A percentile compares a stretch with the other conserved stretches of the same genome.
Conservation (phyloP, 1,140 invertebrate genomes). For the Sipha flava region DNA sequence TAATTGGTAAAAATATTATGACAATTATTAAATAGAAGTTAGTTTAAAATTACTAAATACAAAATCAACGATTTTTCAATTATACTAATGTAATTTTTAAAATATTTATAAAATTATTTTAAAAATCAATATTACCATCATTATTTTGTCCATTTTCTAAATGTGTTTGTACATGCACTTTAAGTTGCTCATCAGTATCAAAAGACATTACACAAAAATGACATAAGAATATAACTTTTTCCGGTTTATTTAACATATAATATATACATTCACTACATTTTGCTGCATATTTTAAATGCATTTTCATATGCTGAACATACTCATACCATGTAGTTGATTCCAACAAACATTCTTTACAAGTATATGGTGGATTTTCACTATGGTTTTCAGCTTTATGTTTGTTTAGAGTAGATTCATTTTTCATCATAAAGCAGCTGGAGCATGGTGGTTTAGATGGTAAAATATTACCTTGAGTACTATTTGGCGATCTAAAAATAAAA, state of each 20-base stretch:
- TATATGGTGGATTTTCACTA: not conserved
- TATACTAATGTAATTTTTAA: not conserved
- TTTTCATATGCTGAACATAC: conserved; percentile 25
- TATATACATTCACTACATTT: conserved; percentile 27
- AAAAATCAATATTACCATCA: not conserved
- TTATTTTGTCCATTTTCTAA: conserved; percentile 20
- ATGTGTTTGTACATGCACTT: conserved; percentile 1
- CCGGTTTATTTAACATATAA: not conserved
- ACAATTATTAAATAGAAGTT: too few relatives aligned
- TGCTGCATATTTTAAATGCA: conserved; percentile 15
- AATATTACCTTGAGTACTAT: not conserved
- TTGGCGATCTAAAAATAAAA: not conserved
- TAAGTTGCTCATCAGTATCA: not conserved
- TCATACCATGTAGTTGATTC: not conserved
- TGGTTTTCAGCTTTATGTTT: conserved; percentile 11
- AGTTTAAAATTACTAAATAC: too few relatives aligned
- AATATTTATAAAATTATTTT: not conserved
- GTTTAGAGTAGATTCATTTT: conserved; percentile 3
- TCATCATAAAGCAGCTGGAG: conserved; percentile 15
- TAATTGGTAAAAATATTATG: too few relatives aligned
- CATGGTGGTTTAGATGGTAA: conserved; percentile 2
- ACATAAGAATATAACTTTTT: conserved; percentile 6
- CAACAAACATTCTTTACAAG: conserved; percentile 12
- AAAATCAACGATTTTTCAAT: not conserved
- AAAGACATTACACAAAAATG: conserved; percentile 19